Evolutionary conservation across 2,888 invertebrate species (phyloP).

Genomic region (Epinotia bilunana): DNA sequence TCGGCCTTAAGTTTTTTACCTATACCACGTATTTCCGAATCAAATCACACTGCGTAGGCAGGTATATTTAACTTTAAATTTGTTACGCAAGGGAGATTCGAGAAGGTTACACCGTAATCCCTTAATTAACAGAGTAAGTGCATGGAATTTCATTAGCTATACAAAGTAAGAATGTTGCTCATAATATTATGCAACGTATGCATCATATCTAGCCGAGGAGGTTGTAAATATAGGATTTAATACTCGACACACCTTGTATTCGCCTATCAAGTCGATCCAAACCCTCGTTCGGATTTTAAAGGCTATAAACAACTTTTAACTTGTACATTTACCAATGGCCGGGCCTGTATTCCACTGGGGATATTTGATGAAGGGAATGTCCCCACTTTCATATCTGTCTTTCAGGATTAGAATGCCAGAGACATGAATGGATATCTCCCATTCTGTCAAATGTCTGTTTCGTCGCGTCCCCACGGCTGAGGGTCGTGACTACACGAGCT

Average conservation of each 20-base stretch:
- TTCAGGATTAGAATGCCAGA: too few relatives aligned
- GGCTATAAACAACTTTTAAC: too few relatives aligned
- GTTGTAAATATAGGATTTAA: conserved; percentile 7
- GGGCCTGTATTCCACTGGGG: too few relatives aligned
- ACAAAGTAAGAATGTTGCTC: conserved; percentile 28
- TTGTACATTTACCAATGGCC: too few relatives aligned
- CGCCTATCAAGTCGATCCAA: neutral
- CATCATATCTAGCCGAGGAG: neutral
- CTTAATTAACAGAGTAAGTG: conserved; percentile 28
- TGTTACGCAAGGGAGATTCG: conserved; percentile 23
- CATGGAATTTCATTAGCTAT: conserved; percentile 4
- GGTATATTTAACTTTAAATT: conserved; percentile 18
- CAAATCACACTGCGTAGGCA: neutral
- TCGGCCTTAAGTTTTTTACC: too few relatives aligned
- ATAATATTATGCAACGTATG: conserved; percentile 16
- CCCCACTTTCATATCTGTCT: too few relatives aligned
- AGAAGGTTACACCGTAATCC: conserved; percentile 14
- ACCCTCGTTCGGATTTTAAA: too few relatives aligned
- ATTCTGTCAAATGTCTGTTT: too few relatives aligned
- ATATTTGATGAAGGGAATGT: too few relatives aligned
- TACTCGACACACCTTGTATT: neutral
- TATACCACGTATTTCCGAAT: neutral
- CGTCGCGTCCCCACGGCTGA: too few relatives aligned
- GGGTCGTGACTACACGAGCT: too few relatives aligned
- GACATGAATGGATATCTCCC: too few relatives aligned